Base-by-base conservation (phyloP, 2,113 vertebrate genomes). In the Tapirus terrestris region DNA sequence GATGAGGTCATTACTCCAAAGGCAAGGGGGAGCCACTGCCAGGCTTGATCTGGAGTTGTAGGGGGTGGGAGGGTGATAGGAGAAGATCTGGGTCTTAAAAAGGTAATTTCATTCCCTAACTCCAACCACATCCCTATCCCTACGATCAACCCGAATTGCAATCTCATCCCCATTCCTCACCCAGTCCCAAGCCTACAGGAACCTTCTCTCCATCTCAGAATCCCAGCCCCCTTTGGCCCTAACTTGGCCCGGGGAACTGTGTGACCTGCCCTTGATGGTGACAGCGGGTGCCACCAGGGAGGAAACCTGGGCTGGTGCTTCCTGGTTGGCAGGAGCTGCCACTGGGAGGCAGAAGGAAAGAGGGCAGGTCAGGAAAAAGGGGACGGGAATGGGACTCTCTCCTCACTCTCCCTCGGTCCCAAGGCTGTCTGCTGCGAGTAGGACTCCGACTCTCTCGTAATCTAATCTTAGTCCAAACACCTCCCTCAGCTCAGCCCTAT, bases 331-430 rank as follows among this genome's bases (percentile, higher is more conserved):
- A 91, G 61, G 77, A n/a, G 27, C 89, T 82, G 61, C 23, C 25
- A 31, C 16, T 29, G 23, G 36, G 73, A 97, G 89, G 73, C 0
- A 58, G 83, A 73, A 85, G 36, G 53, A 23, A 84, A 72, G 85
- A 95, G 36, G 94, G 73, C 79, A 86, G 89, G 13, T 75, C 56
- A 1, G 0, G 67, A 75, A 89, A 27, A 23, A 36, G 20, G 39
- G 70, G 73, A 23, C 4, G 63, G 86, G 75, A 77, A 31, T 0
- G 1, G 14, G 31, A 77, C 67, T 85, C 60, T 94, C 87, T 83
- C 81, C 65, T 96, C 86, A 92, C 89, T 88, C 95, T 96, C 89
- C 45, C 80, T 84, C 81, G 60, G 65, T 63, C 70, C 67, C 72
- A 39, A 48, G 60, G 4, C 17, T 39, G 1, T 18, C 58, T 29